Conservation (phyloP, 1,140 invertebrate species). For the Sitodiplosis mosellana region DNA sequence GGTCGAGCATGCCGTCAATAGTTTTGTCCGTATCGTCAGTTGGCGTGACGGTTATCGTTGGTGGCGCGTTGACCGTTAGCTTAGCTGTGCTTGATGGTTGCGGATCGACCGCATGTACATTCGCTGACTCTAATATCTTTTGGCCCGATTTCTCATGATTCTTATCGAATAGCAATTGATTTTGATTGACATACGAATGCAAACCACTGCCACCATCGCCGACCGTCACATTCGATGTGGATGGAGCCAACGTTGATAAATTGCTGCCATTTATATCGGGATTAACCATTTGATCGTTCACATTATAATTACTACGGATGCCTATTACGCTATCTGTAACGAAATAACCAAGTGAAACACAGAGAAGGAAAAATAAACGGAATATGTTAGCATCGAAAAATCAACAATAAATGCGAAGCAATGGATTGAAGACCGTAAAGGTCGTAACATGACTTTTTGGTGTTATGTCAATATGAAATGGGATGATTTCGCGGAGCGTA, state of each 20-base stretch:
- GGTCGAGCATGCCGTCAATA: slow-evolving; percentile 40
- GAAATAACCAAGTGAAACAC: not conserved
- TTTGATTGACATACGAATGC: not conserved
- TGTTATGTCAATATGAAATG: too few relatives aligned
- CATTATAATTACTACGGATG: slow-evolving; percentile 11
- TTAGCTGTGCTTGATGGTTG: not conserved
- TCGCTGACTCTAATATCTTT: not conserved
- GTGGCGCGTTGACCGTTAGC: slow-evolving; percentile 3
- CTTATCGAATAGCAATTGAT: not conserved
- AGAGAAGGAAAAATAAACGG: too few relatives aligned
- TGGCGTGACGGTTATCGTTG: slow-evolving; percentile 9
- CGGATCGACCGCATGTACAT: not conserved
- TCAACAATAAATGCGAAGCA: too few relatives aligned
- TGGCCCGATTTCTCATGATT: not conserved
- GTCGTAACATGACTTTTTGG: too few relatives aligned
- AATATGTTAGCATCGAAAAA: not conserved
- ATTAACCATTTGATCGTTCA: too few relatives aligned
- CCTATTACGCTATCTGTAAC: slow-evolving; percentile 23
- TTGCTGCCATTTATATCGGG: too few relatives aligned
- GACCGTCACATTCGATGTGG: too few relatives aligned
- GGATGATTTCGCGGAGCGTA: too few relatives aligned
- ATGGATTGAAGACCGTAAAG: too few relatives aligned
- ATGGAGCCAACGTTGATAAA: too few relatives aligned
- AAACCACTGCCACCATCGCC: too few relatives aligned
- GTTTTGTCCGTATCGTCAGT: slow-evolving; percentile 10